Conservation (phyloP, 2,888 invertebrate genomes). For the Timema podura region DNA sequence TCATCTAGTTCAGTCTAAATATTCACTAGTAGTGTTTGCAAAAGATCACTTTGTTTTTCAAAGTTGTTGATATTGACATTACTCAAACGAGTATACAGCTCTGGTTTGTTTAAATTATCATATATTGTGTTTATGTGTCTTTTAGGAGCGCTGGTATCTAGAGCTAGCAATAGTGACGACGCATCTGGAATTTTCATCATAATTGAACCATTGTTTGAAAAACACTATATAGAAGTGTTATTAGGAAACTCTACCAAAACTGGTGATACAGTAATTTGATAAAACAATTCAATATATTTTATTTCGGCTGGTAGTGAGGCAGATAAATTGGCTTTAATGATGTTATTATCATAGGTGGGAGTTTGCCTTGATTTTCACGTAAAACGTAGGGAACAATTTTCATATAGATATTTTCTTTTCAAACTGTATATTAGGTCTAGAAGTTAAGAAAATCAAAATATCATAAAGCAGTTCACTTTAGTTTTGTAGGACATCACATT, state of each 20-base stretch:
- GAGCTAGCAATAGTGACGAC: slow-evolving; percentile 4
- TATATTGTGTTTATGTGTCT: background rate
- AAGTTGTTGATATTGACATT: slow-evolving; percentile 11
- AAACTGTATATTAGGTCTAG: slow-evolving; percentile 6
- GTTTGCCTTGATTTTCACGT: background rate
- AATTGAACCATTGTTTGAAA: background rate
- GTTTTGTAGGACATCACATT: slow-evolving; percentile 15
- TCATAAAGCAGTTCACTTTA: slow-evolving; percentile 13
- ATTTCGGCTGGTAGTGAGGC: too few species aligned
- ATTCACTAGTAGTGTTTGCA: slow-evolving; percentile 19
- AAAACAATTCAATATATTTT: too few species aligned
- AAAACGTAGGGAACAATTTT: slow-evolving; percentile 14
- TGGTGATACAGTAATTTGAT: too few species aligned
- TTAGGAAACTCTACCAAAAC: too few species aligned
- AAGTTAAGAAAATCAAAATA: slow-evolving; percentile 12
- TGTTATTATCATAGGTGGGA: slow-evolving; percentile 11
- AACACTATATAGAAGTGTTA: background rate
- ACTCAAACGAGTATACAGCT: background rate
- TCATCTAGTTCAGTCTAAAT: slow-evolving; percentile 15
- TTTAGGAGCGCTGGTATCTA: slow-evolving; percentile 8
- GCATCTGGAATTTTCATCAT: background rate
- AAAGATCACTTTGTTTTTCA: slow-evolving; percentile 16
- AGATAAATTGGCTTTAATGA: background rate
- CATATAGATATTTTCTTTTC: background rate
- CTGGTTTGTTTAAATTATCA: background rate